Evolutionary conservation across 1,140 invertebrate species (phyloP).

Genomic region (Nasonia giraulti): DNA sequence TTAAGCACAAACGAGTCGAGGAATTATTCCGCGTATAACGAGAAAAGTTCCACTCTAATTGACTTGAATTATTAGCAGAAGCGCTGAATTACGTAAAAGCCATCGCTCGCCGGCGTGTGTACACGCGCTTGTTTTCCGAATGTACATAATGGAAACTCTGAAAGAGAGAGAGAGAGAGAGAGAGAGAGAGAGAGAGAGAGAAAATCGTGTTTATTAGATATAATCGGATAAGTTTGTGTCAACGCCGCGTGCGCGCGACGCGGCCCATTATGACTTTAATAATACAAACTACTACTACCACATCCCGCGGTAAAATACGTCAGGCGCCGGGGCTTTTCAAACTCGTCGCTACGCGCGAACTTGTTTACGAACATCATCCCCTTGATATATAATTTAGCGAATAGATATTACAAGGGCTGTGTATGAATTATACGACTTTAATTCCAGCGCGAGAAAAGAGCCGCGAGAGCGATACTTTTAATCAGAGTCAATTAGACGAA

Average conservation of each 20-base stretch:
- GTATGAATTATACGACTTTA: too few species aligned
- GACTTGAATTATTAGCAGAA: conserved; percentile 20
- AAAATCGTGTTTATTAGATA: conserved; percentile 18
- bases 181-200: not conserved
- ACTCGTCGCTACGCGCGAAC: not conserved
- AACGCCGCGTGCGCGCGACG: not conserved
- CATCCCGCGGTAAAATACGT: not conserved
- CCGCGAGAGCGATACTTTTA: not conserved
- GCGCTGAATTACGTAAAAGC: not conserved
- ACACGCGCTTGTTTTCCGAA: not conserved
- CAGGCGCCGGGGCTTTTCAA: not conserved
- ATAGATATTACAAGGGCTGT: not conserved
- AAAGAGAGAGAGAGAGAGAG: not conserved
- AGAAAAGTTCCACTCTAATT: not conserved
- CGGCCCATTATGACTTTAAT: not conserved
- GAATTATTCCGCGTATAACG: not conserved
- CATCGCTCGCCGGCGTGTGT: not conserved
- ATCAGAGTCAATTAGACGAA: not conserved
- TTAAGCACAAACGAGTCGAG: not conserved
- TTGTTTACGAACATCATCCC: too few species aligned
- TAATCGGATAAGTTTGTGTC: not conserved
- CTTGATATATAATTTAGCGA: not conserved
- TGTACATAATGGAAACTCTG: not conserved
- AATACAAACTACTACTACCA: not conserved
- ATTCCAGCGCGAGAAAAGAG: too few species aligned